phyloP scores from a whole-genome alignment of 2,888 invertebrate species.

The Cephus rjabovi region DNA sequence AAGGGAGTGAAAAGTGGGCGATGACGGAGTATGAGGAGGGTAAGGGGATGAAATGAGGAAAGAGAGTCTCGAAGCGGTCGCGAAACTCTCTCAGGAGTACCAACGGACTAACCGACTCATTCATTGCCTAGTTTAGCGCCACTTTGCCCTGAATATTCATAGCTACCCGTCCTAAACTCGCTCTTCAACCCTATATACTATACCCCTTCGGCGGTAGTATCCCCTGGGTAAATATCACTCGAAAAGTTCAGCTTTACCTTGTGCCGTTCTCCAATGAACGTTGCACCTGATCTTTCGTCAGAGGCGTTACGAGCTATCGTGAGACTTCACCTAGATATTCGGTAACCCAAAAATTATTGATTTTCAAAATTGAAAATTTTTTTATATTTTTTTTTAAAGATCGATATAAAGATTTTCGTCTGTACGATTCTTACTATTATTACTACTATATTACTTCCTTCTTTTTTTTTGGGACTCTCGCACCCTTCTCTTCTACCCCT shows the following conservation, averaged over 20 bases:
- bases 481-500: constrained; percentile 22
- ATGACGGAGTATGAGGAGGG: neutral
- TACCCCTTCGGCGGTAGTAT: constrained; percentile 12
- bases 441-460: neutral
- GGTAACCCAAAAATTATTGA: too few relatives aligned
- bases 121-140: constrained; percentile 64
- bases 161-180: constrained; percentile 43
- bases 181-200: neutral
- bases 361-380: too few relatives aligned
- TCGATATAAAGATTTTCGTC: too few relatives aligned
- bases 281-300: neutral
- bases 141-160: constrained; percentile 65
- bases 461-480: neutral
- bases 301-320: neutral
- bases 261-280: neutral
- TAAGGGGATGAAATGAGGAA: neutral
- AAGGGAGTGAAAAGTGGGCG: neutral
- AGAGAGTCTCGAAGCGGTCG: constrained; percentile 31
- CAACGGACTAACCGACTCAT: constrained; percentile 57
- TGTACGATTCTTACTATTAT: too few relatives aligned
- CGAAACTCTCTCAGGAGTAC: constrained; percentile 9
- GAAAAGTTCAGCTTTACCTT: constrained; percentile 55
- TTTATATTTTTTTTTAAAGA: too few relatives aligned
- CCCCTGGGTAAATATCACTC: constrained; percentile 61
- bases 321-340: neutral